Percentiles rank a stretch among this genome's conserved stretches.
These are phyloP conservation scores for Alviniconcha strummeri DNA, from an alignment of 2,888 invertebrate species.

Conservation along the genomic window DNA sequence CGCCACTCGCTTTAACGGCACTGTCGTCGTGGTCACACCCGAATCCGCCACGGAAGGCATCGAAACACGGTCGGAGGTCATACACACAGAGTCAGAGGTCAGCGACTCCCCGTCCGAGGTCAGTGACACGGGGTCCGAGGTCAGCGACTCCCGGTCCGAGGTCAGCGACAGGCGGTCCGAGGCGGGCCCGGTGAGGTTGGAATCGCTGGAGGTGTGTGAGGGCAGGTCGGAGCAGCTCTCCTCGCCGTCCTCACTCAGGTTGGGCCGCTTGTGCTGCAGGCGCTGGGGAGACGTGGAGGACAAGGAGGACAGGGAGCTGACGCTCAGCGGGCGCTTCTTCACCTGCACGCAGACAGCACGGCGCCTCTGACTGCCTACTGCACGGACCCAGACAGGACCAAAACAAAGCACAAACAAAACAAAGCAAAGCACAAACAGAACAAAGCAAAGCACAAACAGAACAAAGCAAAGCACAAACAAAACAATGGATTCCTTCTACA, in stretches of 20 bases:
- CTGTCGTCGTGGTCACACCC: neutral
- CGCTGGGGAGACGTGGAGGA: conserved; percentile 67
- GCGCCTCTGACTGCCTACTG: too few relatives aligned
- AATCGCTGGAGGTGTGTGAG: conserved; percentile 19
- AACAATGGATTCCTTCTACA: too few relatives aligned
- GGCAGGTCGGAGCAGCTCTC: conserved; percentile 2
- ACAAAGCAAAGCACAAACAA: too few relatives aligned
- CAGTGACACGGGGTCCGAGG: conserved; percentile 16
- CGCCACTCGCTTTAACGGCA: too few relatives aligned
- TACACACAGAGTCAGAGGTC: neutral
- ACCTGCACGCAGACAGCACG: neutral
- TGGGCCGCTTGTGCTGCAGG: conserved; percentile 60
- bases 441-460: too few relatives aligned
- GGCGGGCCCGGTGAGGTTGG: conserved; percentile 21
- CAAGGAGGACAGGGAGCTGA: conserved; percentile 72
- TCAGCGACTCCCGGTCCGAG: conserved; percentile 21
- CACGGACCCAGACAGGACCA: too few relatives aligned
- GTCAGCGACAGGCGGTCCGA: conserved; percentile 25
- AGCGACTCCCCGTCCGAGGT: neutral
- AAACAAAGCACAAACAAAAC: too few relatives aligned
- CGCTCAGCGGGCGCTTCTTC: conserved; percentile 70
- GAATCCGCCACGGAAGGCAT: neutral
- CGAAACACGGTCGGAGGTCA: neutral
- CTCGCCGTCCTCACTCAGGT: conserved; percentile 39
- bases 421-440: too few relatives aligned